Conservation (phyloP, 2,797 vertebrate species). For the Danio choprae region DNA sequence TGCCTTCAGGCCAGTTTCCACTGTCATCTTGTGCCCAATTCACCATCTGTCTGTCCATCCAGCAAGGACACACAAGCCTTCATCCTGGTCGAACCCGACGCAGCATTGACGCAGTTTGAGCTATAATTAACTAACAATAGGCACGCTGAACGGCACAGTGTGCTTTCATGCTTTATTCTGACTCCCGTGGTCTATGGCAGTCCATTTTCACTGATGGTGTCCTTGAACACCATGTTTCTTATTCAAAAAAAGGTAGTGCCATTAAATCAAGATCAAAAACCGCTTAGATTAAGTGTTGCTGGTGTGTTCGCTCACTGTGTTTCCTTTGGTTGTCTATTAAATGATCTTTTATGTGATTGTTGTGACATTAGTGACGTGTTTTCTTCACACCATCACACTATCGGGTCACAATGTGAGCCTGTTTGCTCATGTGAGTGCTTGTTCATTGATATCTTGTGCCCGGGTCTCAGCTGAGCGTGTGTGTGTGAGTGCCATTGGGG, state of each 20-base stretch:
- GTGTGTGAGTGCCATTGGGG: slow-evolving; percentile 49
- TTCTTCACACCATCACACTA: neutral
- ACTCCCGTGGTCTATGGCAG: neutral
- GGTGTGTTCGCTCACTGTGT: neutral
- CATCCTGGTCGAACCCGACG: slow-evolving; percentile 22
- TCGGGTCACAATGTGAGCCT: neutral
- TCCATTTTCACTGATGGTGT: neutral
- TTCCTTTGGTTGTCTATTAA: neutral
- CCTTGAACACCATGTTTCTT: neutral
- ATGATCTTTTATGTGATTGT: neutral
- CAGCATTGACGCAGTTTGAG: slow-evolving; percentile 50
- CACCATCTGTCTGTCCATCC: slow-evolving; percentile 66
- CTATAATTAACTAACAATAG: slow-evolving; percentile 56
- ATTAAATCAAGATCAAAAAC: neutral
- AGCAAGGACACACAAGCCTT: slow-evolving; percentile 55
- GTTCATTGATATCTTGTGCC: neutral
- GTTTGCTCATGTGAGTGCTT: neutral
- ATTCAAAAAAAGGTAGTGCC: neutral
- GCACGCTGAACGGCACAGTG: slow-evolving; percentile 23
- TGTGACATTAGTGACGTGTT: neutral
- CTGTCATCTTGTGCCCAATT: slow-evolving; percentile 60
- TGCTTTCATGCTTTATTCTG: slow-evolving; percentile 32
- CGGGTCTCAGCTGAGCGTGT: slow-evolving; percentile 19
- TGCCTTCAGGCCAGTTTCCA: slow-evolving; percentile 60
- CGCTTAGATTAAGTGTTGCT: neutral